A percentile compares a stretch with the other conserved stretches of the same genome.
These are phyloP conservation scores for Caenorhabditis macrosperma DNA, from an alignment of 2,888 invertebrate species.

Conservation along the genomic window DNA sequence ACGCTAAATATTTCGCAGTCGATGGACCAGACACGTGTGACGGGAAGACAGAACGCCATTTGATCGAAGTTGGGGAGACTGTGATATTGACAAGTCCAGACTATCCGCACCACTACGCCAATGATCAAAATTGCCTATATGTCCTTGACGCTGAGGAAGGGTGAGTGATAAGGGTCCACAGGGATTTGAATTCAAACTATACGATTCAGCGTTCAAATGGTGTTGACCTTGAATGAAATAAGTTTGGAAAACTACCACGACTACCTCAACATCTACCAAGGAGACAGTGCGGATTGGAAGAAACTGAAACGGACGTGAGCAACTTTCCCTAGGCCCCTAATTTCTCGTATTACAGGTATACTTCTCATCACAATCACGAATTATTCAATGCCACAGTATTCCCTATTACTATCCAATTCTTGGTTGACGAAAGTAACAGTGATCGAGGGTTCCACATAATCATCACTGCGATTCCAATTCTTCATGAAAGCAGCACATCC, in stretches of 20 bases:
- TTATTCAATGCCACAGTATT: conserved; percentile 1
- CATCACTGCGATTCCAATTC: not conserved
- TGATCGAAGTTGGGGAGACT: not conserved
- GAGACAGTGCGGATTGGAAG: conserved; percentile 17
- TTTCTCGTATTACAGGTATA: not conserved
- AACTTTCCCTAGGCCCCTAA: not conserved
- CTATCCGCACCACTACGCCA: not conserved
- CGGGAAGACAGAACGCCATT: not conserved
- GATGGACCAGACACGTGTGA: not conserved
- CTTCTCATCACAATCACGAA: not conserved
- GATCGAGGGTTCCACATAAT: conserved; percentile 42
- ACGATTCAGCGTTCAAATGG: conserved; percentile 1
- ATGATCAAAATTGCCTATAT: conserved; percentile 1
- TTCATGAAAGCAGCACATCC: too few relatives aligned
- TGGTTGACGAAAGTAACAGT: conserved; percentile 12
- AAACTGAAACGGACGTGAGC: too few relatives aligned
- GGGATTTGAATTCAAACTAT: not conserved
- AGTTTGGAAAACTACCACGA: conserved; percentile 34
- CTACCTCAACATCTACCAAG: conserved; percentile 22
- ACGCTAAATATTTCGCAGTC: not conserved
- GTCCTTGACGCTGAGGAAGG: not conserved
- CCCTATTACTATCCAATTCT: not conserved
- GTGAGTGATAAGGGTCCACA: not conserved
- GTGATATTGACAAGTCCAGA: conserved; percentile 21
- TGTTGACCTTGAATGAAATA: conserved; percentile 21